A percentile compares a stretch with the other conserved stretches of the same genome.
Conservation (phyloP, 2,113 vertebrate species). For the Pomatostomus ruficeps region DNA sequence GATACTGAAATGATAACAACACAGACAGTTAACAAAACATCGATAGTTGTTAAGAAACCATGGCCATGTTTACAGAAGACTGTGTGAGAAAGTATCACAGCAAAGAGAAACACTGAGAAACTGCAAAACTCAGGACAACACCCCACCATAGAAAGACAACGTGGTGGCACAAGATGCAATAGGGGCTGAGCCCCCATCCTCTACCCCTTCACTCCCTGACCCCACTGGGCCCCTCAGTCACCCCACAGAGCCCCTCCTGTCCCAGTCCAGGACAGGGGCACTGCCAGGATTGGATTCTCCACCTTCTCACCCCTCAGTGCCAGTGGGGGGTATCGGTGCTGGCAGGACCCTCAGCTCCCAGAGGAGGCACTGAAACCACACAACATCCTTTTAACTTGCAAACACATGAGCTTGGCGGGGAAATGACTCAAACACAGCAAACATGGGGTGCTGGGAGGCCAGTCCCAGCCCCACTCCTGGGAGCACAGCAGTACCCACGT, state of each 20-base stretch:
- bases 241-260: not conserved
- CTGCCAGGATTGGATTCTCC: not conserved
- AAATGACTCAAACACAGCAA: not conserved
- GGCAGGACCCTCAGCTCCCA: not conserved
- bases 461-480: not conserved
- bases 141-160: rapidly evolving
- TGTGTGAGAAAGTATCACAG: no score
- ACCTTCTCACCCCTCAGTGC: not conserved
- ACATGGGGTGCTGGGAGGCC: rapidly evolving
- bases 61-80: no score
- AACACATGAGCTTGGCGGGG: rapidly evolving
- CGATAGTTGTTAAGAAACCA: no score
- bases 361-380: not conserved
- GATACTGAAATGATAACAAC: no score
- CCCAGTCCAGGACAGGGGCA: rapidly evolving
- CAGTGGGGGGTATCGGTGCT: rapidly evolving
- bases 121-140: no score
- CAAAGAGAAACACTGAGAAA: no score
- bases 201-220: not conserved
- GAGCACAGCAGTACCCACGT: not conserved
- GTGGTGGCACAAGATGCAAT: rapidly evolving
- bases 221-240: rapidly evolving
- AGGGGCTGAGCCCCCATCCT: not conserved
- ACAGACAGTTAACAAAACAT: no score
- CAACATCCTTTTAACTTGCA: not conserved